Base-by-base conservation (phyloP, 2,113 vertebrate species). In the Camarhynchus parvulus region DNA sequence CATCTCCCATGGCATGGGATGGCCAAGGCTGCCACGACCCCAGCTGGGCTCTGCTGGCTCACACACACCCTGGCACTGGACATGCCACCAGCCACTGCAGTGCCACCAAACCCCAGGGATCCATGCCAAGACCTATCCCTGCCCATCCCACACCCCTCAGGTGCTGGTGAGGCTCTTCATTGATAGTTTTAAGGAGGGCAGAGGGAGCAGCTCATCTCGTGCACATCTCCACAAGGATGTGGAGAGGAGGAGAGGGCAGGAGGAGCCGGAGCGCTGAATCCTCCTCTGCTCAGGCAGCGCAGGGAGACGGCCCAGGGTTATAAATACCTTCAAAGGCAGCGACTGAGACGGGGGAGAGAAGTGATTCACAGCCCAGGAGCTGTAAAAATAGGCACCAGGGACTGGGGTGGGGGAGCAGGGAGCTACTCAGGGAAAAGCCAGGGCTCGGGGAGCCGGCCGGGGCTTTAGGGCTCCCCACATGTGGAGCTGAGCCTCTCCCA, bases 271-370 rank as follows among this genome's bases (percentile, higher is more conserved):
- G 66, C 87, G 66, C 92, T 47, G 50, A 52, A 90, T 84, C 58
- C 87, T 79, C 53, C 5, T 25, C 82, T 90, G 91, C 89, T 88
- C 50, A 67, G 70, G 81, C 74, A 91, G 58, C 25, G 11, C 55
- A 55, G 73, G 83, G 69, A 93, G 67, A 62, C 23, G 55, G 66
- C n/a, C 15, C 10, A 2, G 41, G 89, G 63, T 90, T 97, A 97
- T 96, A 96, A 96, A 97, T 96, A 97, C 92, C 94, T 94, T 95
- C 79, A 87, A 82, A 94, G 70, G 49, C 83, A 85, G 93, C 62
- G 4, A 64, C 70, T 11, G 49, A 83, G 87, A 70, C 1, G 61
- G 80, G 85, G 88, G 91, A 94, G 87, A 9, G 2, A 13, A 90
- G 93, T 95, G 94, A 97, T 95, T 97, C 94, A 93, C 81, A 67